These are phyloP conservation scores for Boulengeromyrus knoepffleri DNA, from an alignment of 2,113 vertebrate genomes.

Conservation along the genomic window DNA sequence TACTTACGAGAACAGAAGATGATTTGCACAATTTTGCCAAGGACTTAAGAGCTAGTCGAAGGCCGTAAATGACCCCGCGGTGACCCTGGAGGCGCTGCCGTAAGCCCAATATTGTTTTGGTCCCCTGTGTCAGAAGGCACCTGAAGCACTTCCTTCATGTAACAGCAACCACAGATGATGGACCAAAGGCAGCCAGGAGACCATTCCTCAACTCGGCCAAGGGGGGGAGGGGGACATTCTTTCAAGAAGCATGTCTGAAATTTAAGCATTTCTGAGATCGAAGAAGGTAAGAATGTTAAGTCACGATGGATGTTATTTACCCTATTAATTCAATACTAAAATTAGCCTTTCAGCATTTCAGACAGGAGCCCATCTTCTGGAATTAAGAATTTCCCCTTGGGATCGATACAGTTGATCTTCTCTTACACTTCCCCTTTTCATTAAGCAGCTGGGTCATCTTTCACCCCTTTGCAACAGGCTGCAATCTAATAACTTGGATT, in stretches of 20 bases:
- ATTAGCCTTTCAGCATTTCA: not conserved
- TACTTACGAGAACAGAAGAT: not conserved
- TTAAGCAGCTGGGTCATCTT: too few relatives aligned
- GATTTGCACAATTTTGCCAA: not conserved
- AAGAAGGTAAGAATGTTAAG: not conserved
- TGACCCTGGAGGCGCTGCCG: not conserved
- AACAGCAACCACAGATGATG: not conserved
- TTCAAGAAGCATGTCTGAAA: not conserved
- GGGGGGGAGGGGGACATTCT: not conserved
- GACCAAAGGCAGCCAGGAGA: not conserved
- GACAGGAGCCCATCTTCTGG: not conserved
- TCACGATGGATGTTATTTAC: not conserved
- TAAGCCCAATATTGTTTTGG: not conserved
- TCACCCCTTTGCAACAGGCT: not conserved
- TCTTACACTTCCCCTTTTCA: not conserved
- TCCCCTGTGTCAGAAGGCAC: not conserved
- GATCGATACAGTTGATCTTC: not conserved
- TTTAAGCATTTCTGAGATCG: not conserved
- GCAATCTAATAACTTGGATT: not conserved
- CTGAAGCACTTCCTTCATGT: not conserved
- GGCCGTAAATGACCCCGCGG: not conserved
- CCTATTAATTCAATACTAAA: not conserved
- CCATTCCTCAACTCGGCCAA: not conserved
- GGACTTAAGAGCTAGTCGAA: not conserved
- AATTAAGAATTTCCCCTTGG: not conserved